phyloP scores from a whole-genome alignment of 2,888 invertebrate genomes.

The Petrolisthes cinctipes region DNA sequence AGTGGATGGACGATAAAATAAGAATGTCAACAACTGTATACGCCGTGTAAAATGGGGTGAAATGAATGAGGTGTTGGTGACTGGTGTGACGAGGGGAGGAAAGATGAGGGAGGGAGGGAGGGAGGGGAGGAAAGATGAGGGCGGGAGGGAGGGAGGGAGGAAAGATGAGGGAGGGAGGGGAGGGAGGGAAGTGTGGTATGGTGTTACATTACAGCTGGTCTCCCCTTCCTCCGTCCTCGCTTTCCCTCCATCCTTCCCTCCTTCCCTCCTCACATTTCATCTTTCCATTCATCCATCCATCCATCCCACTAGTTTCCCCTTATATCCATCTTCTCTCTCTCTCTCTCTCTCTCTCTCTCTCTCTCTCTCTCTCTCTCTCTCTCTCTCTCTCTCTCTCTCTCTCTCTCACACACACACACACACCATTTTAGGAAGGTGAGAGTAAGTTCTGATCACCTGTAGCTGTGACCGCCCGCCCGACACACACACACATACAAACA shows the following conservation, averaged over 20 bases:
- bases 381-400: neutral
- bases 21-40: neutral
- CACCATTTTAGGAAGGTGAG: neutral
- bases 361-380: conserved; percentile 2
- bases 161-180: neutral
- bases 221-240: neutral
- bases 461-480: no score
- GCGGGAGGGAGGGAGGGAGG: neutral
- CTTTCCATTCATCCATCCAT: neutral
- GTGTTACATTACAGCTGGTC: neutral
- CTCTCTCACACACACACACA: neutral
- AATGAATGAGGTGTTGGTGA: neutral
- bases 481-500: neutral
- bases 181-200: conserved; percentile 7
- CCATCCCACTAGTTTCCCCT: neutral
- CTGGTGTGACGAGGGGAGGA: neutral
- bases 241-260: no score
- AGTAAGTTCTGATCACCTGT: no score
- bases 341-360: neutral
- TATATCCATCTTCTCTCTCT: neutral
- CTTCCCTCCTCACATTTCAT: neutral
- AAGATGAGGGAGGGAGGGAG: neutral
- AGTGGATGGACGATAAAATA: no score
- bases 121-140: neutral
- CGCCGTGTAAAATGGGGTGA: neutral